Evolutionary conservation across 2,888 invertebrate species (phyloP).

Genomic region (Notodonta dromedarius): DNA sequence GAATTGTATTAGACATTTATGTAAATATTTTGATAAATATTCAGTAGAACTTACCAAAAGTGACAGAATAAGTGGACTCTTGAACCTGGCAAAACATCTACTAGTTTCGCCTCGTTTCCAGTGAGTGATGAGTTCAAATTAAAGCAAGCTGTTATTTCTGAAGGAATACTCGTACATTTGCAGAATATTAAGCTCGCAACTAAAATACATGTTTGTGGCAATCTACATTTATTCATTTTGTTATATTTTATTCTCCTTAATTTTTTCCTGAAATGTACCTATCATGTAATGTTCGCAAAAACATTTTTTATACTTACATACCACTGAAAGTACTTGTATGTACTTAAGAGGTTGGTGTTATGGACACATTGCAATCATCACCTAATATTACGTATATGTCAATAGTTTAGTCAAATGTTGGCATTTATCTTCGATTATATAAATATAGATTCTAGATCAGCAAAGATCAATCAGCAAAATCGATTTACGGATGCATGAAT

Average conservation of each 20-base stretch:
- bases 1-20: no score
- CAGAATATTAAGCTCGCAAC: neutral
- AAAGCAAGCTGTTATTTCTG: slow-evolving; percentile 23
- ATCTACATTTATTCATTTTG: neutral
- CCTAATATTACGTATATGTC: no score
- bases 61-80: slow-evolving; percentile 32
- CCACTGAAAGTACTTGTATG: no score
- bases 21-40: neutral
- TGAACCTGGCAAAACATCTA: slow-evolving; percentile 25
- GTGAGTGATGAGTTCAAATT: slow-evolving; percentile 16
- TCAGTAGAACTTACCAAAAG: slow-evolving; percentile 26
- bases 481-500: no score
- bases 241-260: neutral
- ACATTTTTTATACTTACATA: neutral
- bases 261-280: neutral
- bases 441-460: no score
- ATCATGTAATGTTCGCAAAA: neutral
- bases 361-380: no score
- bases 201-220: neutral
- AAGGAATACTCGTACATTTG: neutral
- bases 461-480: no score
- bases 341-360: no score
- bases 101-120: slow-evolving; percentile 17
- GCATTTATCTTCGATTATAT: no score
- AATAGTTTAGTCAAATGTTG: no score